Evolutionary conservation across 64 coral and sea anemone species (phyloP).

Genomic region (Astreopora myriophthalma): DNA sequence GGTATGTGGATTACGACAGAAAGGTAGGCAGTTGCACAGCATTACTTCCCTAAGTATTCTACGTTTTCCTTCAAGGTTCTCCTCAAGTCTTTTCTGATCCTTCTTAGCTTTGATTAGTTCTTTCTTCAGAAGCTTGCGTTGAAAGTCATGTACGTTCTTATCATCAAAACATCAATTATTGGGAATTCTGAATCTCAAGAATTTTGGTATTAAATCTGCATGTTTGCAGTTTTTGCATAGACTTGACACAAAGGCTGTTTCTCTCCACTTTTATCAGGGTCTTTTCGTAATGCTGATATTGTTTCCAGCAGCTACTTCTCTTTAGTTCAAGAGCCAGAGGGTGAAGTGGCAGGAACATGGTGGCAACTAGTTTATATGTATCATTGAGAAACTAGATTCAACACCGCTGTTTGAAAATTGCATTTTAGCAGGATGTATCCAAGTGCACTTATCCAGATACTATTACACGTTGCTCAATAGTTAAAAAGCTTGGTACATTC

Average conservation of each 20-base stretch:
- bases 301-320: slow-evolving; percentile 44
- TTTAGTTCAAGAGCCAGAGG: too few relatives aligned
- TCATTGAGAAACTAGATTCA: too few relatives aligned
- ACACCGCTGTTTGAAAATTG: too few relatives aligned
- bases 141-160: slow-evolving; percentile 56
- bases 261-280: slow-evolving; percentile 31
- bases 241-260: slow-evolving; percentile 43
- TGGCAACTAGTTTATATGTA: too few relatives aligned
- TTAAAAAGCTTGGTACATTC: too few relatives aligned
- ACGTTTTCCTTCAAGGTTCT: slow-evolving; percentile 36
- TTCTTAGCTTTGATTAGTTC: slow-evolving; percentile 43
- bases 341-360: too few relatives aligned
- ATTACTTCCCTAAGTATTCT: too few relatives aligned
- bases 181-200: slow-evolving; percentile 19
- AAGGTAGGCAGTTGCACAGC: too few relatives aligned
- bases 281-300: slow-evolving; percentile 45
- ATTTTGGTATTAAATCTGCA: slow-evolving; percentile 44
- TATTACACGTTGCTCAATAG: too few relatives aligned
- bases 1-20: too few relatives aligned
- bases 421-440: too few relatives aligned
- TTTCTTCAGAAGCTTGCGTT: slow-evolving; percentile 46
- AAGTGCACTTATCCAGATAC: too few relatives aligned
- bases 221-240: slow-evolving; percentile 43
- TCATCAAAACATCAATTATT: slow-evolving; percentile 57
- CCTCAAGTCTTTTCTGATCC: background rate